These are phyloP conservation scores for Sminthurides aquaticus DNA, from an alignment of 2,888 invertebrate genomes.

Conservation along the genomic window DNA sequence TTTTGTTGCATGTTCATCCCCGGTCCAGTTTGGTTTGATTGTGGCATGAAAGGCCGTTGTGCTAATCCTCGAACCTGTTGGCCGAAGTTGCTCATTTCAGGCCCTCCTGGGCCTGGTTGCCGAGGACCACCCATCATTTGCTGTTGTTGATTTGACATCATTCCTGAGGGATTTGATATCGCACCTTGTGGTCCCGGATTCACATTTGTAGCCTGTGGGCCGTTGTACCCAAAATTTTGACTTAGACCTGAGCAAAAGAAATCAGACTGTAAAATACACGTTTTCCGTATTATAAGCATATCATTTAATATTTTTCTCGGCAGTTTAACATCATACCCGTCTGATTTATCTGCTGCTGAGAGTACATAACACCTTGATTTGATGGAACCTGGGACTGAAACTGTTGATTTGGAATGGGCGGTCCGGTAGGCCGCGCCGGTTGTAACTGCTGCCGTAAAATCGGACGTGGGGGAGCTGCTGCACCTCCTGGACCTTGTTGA, in stretches of 20 bases:
- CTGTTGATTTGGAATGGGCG: constrained; percentile 30
- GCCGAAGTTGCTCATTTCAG: constrained; percentile 22
- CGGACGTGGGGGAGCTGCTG: constrained; percentile 26
- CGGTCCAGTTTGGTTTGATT: constrained; percentile 27
- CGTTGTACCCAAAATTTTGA: constrained; percentile 55
- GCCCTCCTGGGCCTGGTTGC: constrained; percentile 37
- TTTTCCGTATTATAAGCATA: too few relatives aligned
- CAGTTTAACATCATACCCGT: constrained; percentile 17
- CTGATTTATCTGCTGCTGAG: constrained; percentile 46
- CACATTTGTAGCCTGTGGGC: constrained; percentile 25
- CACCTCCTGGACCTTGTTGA: constrained; percentile 27
- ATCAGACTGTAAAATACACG: too few relatives aligned
- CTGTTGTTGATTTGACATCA: constrained; percentile 46
- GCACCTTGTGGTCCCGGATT: constrained; percentile 23
- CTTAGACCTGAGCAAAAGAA: constrained; percentile 50
- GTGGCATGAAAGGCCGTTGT: constrained; percentile 28
- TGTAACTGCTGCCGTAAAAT: constrained; percentile 40
- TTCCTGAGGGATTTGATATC: constrained; percentile 24
- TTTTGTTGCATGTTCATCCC: constrained; percentile 31
- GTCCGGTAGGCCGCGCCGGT: constrained; percentile 32
- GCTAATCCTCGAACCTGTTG: constrained; percentile 30
- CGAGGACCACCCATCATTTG: constrained; percentile 60
- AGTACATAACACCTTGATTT: constrained; percentile 47
- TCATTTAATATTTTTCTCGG: too few relatives aligned
- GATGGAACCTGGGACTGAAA: constrained; percentile 37